Percentiles rank a stretch among this genome's conserved stretches.
Conservation (phyloP, 2,797 vertebrate genomes). For the Cryptoprocta ferox region DNA sequence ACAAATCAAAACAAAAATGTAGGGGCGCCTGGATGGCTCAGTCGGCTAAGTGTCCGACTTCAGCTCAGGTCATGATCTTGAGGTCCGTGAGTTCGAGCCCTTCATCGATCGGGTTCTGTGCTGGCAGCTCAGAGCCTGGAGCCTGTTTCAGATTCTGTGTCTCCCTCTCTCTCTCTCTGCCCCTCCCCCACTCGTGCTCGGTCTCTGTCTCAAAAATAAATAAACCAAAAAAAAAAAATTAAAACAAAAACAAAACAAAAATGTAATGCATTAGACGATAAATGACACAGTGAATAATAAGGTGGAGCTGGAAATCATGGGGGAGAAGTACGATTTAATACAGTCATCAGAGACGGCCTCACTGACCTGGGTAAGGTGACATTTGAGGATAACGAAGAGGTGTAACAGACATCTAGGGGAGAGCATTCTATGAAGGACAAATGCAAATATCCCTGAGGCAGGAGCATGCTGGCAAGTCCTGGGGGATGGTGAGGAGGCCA, state of each 20-base stretch:
- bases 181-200: too few species aligned
- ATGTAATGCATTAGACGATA: neutral
- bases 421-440: neutral
- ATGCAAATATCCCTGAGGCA: neutral
- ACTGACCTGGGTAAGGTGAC: neutral
- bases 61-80: too few species aligned
- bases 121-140: too few species aligned
- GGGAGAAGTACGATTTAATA: neutral
- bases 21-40: too few species aligned
- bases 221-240: too few species aligned
- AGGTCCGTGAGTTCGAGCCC: too few species aligned
- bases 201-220: too few species aligned
- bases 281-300: neutral
- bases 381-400: neutral
- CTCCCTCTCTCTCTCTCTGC: too few species aligned
- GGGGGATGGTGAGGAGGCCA: neutral
- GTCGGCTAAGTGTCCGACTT: too few species aligned
- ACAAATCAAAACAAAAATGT: neutral
- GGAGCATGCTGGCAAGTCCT: neutral
- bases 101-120: too few species aligned
- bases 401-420: accelerated
- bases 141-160: too few species aligned
- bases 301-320: neutral
- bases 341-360: neutral
- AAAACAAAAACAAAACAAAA: neutral